These are phyloP conservation scores for Pristionchus entomophagus DNA, from an alignment of 2,888 invertebrate species.

Conservation along the genomic window DNA sequence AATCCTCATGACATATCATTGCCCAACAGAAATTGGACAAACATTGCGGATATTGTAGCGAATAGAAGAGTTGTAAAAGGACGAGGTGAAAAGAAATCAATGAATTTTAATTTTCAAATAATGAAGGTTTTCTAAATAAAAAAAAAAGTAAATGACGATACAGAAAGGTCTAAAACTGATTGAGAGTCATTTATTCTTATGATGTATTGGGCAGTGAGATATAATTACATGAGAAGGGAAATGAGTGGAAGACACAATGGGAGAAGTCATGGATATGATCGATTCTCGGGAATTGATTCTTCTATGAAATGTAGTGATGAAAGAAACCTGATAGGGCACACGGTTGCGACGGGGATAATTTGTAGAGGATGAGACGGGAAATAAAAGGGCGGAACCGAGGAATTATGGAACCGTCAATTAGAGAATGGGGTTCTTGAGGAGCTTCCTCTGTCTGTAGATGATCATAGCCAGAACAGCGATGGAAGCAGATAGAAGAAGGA, in stretches of 20 bases:
- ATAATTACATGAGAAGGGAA: slow-evolving; percentile 5
- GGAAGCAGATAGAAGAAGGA: slow-evolving; percentile 51
- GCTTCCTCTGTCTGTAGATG: slow-evolving; percentile 56
- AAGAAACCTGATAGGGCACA: background rate
- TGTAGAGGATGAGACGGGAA: background rate
- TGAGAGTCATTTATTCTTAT: background rate
- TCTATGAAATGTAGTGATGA: background rate
- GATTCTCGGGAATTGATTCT: background rate
- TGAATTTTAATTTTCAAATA: too few species aligned
- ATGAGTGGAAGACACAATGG: background rate
- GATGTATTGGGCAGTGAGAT: slow-evolving; percentile 17
- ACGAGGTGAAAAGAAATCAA: too few species aligned
- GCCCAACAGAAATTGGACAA: too few species aligned
- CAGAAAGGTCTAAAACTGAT: too few species aligned
- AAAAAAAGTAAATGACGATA: too few species aligned
- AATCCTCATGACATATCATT: too few species aligned
- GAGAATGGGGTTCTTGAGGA: slow-evolving; percentile 48
- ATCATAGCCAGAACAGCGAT: slow-evolving; percentile 54
- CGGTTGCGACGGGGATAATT: background rate
- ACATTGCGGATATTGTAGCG: too few species aligned
- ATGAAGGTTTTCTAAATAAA: too few species aligned
- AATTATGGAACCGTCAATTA: background rate
- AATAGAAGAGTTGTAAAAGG: too few species aligned
- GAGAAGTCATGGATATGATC: slow-evolving; percentile 38
- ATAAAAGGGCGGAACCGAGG: background rate